A percentile compares a stretch with the other conserved stretches of the same genome.
phyloP scores from a whole-genome alignment of 2,113 vertebrate genomes.

The Melanocharis versteri region DNA sequence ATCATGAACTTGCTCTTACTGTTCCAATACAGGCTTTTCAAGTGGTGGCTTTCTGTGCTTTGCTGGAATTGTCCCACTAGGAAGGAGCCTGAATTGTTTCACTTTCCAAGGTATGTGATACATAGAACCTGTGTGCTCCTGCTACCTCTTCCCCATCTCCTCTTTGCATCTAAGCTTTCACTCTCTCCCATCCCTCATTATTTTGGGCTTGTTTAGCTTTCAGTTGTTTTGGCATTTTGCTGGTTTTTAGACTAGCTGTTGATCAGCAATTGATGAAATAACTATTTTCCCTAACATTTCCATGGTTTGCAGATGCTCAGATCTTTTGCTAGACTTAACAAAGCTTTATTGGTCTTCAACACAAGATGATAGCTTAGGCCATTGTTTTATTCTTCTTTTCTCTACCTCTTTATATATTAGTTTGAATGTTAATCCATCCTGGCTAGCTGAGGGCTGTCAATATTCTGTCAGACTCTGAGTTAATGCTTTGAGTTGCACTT shows the following conservation, averaged over 20 bases:
- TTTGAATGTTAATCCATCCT: not conserved
- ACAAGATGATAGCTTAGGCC: not conserved
- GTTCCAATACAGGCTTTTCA: not conserved
- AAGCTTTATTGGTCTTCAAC: not conserved
- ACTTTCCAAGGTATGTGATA: not conserved
- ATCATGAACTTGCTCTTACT: not conserved
- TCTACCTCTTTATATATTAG: not conserved
- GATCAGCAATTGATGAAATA: not conserved
- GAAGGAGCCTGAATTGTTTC: not conserved
- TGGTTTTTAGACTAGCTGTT: not conserved
- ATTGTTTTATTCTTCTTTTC: not conserved
- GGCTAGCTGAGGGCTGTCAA: not conserved
- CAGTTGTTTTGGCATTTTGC: not conserved
- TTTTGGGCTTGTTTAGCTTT: not conserved
- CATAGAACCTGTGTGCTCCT: not conserved
- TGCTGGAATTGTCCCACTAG: not conserved
- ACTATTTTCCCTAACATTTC: not conserved
- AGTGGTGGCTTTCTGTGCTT: not conserved
- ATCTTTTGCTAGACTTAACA: not conserved
- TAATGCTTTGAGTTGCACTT: not conserved
- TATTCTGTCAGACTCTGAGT: not conserved
- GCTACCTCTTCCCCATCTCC: not conserved
- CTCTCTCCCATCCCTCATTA: not conserved
- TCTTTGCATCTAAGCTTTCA: not conserved
- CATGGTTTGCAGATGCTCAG: not conserved